Conservation (phyloP, 2,113 vertebrate species). For the Suricata suricatta region DNA sequence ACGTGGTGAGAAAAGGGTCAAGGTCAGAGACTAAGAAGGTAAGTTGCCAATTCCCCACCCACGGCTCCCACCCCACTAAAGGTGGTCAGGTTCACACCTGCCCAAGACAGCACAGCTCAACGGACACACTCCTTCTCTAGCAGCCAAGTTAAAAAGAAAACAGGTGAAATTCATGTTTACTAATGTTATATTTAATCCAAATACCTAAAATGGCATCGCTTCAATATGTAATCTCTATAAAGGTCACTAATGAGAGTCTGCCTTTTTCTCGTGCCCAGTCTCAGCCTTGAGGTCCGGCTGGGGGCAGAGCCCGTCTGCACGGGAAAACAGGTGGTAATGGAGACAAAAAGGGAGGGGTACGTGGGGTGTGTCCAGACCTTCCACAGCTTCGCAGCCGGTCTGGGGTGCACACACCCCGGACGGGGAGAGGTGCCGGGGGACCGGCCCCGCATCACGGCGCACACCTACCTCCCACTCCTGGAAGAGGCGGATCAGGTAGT, state of each 20-base stretch:
- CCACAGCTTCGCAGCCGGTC: rapidly evolving
- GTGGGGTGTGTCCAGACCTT: background rate
- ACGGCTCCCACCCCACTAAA: rapidly evolving
- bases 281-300: background rate
- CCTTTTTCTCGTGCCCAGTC: rapidly evolving
- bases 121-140: background rate
- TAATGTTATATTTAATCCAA: rapidly evolving
- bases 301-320: background rate
- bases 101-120: rapidly evolving
- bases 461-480: conserved; percentile 95
- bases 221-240: rapidly evolving
- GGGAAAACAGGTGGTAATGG: background rate
- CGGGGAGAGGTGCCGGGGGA: background rate
- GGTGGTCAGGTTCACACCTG: background rate
- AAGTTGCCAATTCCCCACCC: too few species aligned
- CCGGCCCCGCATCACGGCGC: rapidly evolving
- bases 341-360: background rate
- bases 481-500: conserved; percentile 90
- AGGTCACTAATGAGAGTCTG: rapidly evolving
- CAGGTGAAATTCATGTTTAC: background rate
- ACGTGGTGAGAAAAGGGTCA: background rate
- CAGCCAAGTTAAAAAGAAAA: too few species aligned
- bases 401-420: rapidly evolving
- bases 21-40: background rate
- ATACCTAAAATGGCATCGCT: rapidly evolving